Conservation (phyloP, 2,797 vertebrate species). For the Micropoecilia bifurca region DNA sequence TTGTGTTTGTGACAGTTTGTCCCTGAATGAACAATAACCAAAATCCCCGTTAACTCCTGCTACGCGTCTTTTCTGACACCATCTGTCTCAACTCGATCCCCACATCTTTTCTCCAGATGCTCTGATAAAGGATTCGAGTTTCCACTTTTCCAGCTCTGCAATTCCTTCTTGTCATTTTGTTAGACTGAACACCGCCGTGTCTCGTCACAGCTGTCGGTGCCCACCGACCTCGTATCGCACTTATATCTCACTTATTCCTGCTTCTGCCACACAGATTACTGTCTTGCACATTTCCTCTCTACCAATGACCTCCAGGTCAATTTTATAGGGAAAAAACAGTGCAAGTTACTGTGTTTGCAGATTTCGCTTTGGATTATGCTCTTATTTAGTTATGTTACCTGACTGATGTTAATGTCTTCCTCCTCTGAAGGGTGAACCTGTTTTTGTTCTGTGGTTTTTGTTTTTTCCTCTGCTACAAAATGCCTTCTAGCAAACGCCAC, state of each 20-base stretch:
- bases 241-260: conserved; percentile 45
- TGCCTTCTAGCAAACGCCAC: background rate
- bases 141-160: conserved; percentile 37
- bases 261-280: conserved; percentile 37
- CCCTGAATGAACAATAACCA: conserved; percentile 47
- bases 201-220: conserved; percentile 54
- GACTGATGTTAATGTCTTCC: background rate
- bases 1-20: conserved; percentile 7
- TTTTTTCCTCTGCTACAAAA: background rate
- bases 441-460: background rate
- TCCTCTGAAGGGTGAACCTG: background rate
- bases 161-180: conserved; percentile 55
- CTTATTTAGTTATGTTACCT: background rate
- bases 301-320: conserved; percentile 30
- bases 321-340: background rate
- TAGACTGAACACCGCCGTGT: conserved; percentile 49
- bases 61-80: conserved; percentile 22
- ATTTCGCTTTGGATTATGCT: background rate
- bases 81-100: conserved; percentile 42
- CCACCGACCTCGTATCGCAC: conserved; percentile 35
- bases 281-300: conserved; percentile 27
- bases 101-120: conserved; percentile 49
- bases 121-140: conserved; percentile 17
- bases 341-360: background rate
- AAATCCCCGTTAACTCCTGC: conserved; percentile 32